Evolutionary conservation across 2,888 invertebrate genomes (phyloP).

Genomic region (Ischnura elegans): DNA sequence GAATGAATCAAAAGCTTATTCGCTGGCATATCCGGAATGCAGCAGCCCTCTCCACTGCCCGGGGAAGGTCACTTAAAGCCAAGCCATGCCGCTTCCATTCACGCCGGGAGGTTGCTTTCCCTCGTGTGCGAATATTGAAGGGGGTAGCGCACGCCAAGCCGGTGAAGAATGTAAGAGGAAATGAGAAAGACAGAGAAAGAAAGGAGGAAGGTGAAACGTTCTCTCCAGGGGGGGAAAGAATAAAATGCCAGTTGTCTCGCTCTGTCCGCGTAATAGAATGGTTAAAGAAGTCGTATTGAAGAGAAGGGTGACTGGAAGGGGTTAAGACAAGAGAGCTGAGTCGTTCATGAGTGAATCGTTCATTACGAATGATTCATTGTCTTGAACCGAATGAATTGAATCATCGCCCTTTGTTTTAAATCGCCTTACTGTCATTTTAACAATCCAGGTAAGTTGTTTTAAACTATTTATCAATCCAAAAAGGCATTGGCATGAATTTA

Average conservation of each 20-base stretch:
- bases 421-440: no score
- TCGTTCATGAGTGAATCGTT: no score
- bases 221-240: neutral
- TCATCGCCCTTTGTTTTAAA: no score
- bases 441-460: no score
- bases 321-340: no score
- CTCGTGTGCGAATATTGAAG: neutral
- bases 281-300: neutral
- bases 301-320: neutral
- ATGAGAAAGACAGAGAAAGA: neutral
- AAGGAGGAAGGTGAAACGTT: neutral
- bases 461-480: no score
- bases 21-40: no score
- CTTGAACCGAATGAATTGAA: no score
- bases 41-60: no score
- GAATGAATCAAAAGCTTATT: no score
- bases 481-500: no score
- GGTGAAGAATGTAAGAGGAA: neutral
- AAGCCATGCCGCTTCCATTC: neutral
- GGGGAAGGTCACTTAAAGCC: neutral
- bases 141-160: neutral
- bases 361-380: no score
- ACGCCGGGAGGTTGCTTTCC: neutral
- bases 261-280: conserved; percentile 14
- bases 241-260: neutral